A percentile compares a stretch with the other conserved stretches of the same genome.
Evolutionary conservation across 2,888 invertebrate species (phyloP).

Genomic region (Ochlodes sylvanus): DNA sequence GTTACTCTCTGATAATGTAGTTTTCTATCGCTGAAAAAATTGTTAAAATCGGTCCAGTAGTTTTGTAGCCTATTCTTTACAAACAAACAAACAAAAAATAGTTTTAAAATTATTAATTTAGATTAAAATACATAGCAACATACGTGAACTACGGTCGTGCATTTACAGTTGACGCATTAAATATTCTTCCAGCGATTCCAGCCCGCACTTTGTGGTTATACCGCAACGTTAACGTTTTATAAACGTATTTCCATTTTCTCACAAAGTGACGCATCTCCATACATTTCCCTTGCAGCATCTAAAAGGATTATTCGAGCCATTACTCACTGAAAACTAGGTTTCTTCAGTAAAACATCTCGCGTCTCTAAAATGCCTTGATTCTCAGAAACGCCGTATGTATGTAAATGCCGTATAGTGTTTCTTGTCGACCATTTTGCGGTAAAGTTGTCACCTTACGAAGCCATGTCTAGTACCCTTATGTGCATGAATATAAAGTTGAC

Average conservation of each 20-base stretch:
- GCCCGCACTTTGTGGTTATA: no score
- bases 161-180: no score
- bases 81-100: no score
- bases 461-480: neutral
- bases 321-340: constrained; percentile 9
- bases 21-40: no score
- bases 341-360: constrained; percentile 17
- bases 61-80: no score
- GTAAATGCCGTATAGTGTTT: constrained; percentile 13
- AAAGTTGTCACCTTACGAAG: constrained; percentile 8
- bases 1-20: no score
- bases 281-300: constrained; percentile 6
- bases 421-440: constrained; percentile 16
- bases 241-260: constrained; percentile 5
- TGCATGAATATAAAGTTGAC: neutral
- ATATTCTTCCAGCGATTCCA: no score
- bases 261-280: constrained; percentile 3
- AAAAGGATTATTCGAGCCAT: constrained; percentile 11
- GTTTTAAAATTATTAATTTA: no score
- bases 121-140: no score
- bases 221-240: neutral
- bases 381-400: constrained; percentile 15
- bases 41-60: no score
- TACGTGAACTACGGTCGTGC: no score
- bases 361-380: constrained; percentile 10